Evolutionary conservation across 2,797 vertebrate genomes (phyloP), one percentile per base, ranked within the genome.

Genomic region (Amniataba percoides): DNA sequence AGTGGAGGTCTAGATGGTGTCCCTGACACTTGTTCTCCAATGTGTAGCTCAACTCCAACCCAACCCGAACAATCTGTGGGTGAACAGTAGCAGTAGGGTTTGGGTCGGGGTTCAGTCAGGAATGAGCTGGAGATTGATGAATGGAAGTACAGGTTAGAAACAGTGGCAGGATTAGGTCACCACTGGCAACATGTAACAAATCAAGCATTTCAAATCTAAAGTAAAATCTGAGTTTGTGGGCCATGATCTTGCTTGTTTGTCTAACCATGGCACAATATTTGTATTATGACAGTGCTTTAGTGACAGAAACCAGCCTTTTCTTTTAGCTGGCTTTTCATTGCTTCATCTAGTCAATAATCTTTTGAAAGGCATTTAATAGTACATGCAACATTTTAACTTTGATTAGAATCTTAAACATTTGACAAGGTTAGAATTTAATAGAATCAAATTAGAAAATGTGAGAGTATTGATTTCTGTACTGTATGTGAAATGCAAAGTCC

Each of bases 201-300:
- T 60, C 12, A 63, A 80, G 40, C 58, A 69, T 76, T 80, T 69
- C n/a, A n/a, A n/a, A n/a, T n/a, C n/a, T n/a, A n/a, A n/a, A n/a
- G n/a, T n/a, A 64, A 48, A 78, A 69, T 9, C 21, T 27, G 60
- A 70, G 46, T 67, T 65, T 43, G 13, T 60, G 34, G 48, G 36
- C 39, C 25, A 23, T 56, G 27, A 64, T 14, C 46, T 83, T 55
- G 27, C 11, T 62, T 77, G 71, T 82, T 36, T 55, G 45, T 72
- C 53, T 49, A 61, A 27, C 39, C 25, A 23, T 70, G 36, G 78
- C 18, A 58, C 39, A 63, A 40, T 39, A 69, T 71, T 56, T 66
- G 21, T 14, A 46, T 74, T 23, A 61, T 74, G 48, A 42, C 4
- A 69, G 15, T 48, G 55, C 48, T 78, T 83, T 61, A 61, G 56